Base-by-base conservation (phyloP, 2,888 invertebrate species). In the Agrotis puta region DNA sequence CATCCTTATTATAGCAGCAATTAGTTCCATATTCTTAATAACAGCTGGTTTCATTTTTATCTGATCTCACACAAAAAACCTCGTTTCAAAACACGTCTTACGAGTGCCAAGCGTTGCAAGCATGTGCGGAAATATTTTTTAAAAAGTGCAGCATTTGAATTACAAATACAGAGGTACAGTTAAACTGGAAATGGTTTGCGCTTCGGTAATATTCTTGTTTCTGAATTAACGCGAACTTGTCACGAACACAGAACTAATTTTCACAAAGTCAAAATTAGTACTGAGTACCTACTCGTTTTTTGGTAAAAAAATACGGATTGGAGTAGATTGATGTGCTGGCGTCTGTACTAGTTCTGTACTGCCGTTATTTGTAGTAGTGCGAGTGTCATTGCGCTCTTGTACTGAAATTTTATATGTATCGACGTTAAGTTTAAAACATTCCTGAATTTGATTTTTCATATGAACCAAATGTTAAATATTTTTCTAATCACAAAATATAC, bases 141-240 rank as follows among this genome's bases (percentile, higher is more conserved):
- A 57, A 73, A 59, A 73, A 66, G 53, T 59, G 22, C 73, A 69
- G 11, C 70, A 69, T 84, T 68, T 18, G 70, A 74, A 84, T 81
- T 78, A 71, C 82, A 71, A 78, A 75, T 72, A 54, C n/a, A 33
- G 13, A 0, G 56, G 56, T 56, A 33, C 33, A 56, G n/a, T 33
- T 56, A 56, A 13, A 3, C 13, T 11, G n/a, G 56, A 2, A 13
- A 33, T 33, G 1, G n/a, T 33, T 33, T 33, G 27, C n/a, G 56
- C 56, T 56, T n/a, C 13, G 56, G 33, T 13, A 33, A 56, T 56
- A 33, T 56, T 33, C n/a, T 13, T 14, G n/a, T 54, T 54, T 11
- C n/a, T 1, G 27, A 56, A 33, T 56, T 56, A 56, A 56, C 27
- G 11, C 33, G n/a, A 56, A 13, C n/a, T n/a, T 1, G n/a, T 0